A percentile compares a stretch with the other conserved stretches of the same genome.
phyloP scores from a whole-genome alignment of 2,797 vertebrate species.

The Hypotaenidia philippensis region DNA sequence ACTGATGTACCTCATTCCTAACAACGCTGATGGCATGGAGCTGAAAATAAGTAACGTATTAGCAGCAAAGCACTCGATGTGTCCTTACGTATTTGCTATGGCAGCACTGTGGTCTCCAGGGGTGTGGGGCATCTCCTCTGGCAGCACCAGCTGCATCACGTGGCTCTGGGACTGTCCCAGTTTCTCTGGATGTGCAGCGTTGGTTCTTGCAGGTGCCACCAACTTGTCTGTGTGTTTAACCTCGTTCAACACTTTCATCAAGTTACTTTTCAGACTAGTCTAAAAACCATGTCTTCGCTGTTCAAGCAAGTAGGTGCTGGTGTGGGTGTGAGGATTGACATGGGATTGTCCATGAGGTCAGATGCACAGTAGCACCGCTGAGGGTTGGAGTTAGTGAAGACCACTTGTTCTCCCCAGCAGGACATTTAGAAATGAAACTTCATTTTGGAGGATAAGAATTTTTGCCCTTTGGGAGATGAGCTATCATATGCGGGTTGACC shows the following conservation, averaged over 20 bases:
- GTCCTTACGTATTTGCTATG: neutral
- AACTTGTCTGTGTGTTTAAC: rapidly evolving
- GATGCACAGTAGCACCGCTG: neutral
- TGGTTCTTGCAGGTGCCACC: neutral
- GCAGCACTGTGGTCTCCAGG: neutral
- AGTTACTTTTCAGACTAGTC: neutral
- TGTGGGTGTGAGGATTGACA: neutral
- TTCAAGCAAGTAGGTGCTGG: neutral
- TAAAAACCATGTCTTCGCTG: neutral
- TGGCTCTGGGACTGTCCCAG: rapidly evolving
- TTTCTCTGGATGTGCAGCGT: rapidly evolving
- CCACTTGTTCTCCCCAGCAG: rapidly evolving
- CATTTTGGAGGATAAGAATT: neutral
- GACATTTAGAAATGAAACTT: neutral
- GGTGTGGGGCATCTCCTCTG: neutral
- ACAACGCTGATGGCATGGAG: neutral
- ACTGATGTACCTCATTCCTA: neutral
- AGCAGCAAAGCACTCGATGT: neutral
- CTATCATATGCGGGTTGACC: neutral
- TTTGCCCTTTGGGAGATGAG: neutral
- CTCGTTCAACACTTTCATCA: neutral
- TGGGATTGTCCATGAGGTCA: neutral
- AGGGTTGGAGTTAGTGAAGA: neutral
- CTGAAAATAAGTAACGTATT: neutral
- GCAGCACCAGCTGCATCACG: rapidly evolving